Base-by-base conservation (phyloP, 2,797 vertebrate genomes). In the Phrynocephalus vlangalii region DNA sequence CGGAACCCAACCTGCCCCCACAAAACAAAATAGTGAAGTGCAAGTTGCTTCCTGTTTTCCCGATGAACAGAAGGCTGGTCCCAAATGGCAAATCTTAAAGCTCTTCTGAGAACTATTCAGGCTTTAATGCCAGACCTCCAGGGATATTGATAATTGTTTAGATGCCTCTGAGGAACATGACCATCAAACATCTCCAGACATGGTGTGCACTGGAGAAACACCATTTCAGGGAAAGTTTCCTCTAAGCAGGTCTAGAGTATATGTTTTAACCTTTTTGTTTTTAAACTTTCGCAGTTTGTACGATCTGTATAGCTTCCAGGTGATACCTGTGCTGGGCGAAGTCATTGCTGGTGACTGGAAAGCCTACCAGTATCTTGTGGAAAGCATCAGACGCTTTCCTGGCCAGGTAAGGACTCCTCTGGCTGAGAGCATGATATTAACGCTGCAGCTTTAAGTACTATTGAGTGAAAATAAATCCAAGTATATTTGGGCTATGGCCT, bases 301-400 rank as follows among this genome's bases (percentile, higher is more conserved):
- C 60, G 98, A 99, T 72, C 91, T 98, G 0, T 99, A 99, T 94
- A 99, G 99, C 92, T 99, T 99, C 95, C 98, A 99, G 94, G 94
- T 99, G 91, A 99, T 99, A 91, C 99, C 99, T 71, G 99, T 99
- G 78, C 92, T 99, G 85, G 99, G 99, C 13, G 98, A 99, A 89
- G 96, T 99, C 86, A 98, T 99, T 0, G 98, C 98, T 86, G 98
- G 98, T 90, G 98, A 99, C 96, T 99, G 99, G 99, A 99, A 98
- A 89, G 98, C 99, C 1, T 99, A 99, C 89, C 98, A 99, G 89
- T 99, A 99, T 93, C 97, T 99, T 18, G 98, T 99, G 66, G 98
- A 99, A 93, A 99, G 99, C 93, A 99, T 99, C 91, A 97, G 98
- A 79, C 97, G 93, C 89, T 99, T 99, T 90, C 99, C 98, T 0